These are phyloP conservation scores for Liodrosophila aerea DNA, from an alignment of 2,888 invertebrate genomes.

Conservation along the genomic window DNA sequence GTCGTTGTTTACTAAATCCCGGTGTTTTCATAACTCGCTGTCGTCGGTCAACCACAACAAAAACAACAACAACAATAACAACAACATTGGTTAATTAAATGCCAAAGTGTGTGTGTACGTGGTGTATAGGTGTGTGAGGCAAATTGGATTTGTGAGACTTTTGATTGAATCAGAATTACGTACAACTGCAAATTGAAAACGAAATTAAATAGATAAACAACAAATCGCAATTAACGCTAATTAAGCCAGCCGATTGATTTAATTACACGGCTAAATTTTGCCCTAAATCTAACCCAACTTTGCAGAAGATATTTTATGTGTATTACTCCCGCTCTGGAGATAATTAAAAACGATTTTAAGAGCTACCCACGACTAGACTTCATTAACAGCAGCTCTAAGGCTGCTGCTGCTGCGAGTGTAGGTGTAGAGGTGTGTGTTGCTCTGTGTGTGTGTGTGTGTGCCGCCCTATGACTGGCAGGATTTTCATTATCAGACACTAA, in stretches of 20 bases:
- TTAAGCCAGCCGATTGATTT: constrained; percentile 54
- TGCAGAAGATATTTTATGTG: constrained; percentile 27
- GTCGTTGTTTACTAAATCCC: constrained; percentile 12
- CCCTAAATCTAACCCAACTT: constrained; percentile 46
- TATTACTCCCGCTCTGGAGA: constrained; percentile 17
- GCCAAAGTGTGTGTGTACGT: constrained; percentile 41
- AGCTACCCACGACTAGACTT: constrained; percentile 37
- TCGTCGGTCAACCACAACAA: constrained; percentile 8
- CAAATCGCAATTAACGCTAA: constrained; percentile 44
- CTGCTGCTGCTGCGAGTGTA: background rate
- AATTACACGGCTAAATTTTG: constrained; percentile 41
- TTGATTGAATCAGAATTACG: constrained; percentile 48
- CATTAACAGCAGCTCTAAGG: constrained; percentile 52
- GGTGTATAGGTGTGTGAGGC: constrained; percentile 25
- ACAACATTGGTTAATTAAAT: constrained; percentile 50
- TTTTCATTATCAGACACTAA: constrained; percentile 73
- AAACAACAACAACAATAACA: constrained; percentile 26
- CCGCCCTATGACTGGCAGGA: constrained; percentile 42
- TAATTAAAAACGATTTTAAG: constrained; percentile 44
- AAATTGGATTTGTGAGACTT: constrained; percentile 53
- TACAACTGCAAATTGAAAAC: constrained; percentile 11
- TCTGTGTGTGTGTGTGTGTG: constrained; percentile 22
- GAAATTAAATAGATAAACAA: constrained; percentile 10
- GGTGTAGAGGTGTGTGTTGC: constrained; percentile 8
- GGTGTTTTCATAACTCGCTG: constrained; percentile 28